phyloP scores from a whole-genome alignment of 2,113 vertebrate genomes.

The Ciconia boyciana region DNA sequence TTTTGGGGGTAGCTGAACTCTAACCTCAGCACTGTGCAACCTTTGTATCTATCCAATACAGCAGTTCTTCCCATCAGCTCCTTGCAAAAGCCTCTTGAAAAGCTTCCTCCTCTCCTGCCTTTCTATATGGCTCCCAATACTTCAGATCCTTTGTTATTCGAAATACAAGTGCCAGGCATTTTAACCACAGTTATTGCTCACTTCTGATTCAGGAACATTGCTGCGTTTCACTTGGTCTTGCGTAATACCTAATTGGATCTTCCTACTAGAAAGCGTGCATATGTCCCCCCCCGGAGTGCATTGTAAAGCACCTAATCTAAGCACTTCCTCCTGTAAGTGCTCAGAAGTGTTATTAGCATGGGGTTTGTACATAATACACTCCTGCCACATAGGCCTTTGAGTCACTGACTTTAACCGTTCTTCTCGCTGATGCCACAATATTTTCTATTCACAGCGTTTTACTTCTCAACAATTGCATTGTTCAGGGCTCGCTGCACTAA shows the following conservation, averaged over 20 bases:
- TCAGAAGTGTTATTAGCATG: not conserved
- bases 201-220: not conserved
- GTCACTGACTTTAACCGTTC: not conserved
- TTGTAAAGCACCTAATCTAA: not conserved
- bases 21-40: not conserved
- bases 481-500: not conserved
- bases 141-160: not conserved
- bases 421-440: not conserved
- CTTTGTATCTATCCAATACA: rapidly evolving
- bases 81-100: not conserved
- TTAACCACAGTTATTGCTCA: not conserved
- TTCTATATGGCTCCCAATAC: not conserved
- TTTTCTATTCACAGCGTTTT: not conserved
- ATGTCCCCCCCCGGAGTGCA: not conserved
- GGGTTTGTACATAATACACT: not conserved
- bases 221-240: not conserved
- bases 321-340: not conserved
- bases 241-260: not conserved
- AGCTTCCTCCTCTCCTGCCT: not conserved
- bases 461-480: not conserved
- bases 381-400: not conserved
- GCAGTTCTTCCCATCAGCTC: not conserved
- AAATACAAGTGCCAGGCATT: not conserved
- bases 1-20: not conserved
- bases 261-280: rapidly evolving